phyloP scores from a whole-genome alignment of 2,113 vertebrate species.

The Mesocricetus auratus region DNA sequence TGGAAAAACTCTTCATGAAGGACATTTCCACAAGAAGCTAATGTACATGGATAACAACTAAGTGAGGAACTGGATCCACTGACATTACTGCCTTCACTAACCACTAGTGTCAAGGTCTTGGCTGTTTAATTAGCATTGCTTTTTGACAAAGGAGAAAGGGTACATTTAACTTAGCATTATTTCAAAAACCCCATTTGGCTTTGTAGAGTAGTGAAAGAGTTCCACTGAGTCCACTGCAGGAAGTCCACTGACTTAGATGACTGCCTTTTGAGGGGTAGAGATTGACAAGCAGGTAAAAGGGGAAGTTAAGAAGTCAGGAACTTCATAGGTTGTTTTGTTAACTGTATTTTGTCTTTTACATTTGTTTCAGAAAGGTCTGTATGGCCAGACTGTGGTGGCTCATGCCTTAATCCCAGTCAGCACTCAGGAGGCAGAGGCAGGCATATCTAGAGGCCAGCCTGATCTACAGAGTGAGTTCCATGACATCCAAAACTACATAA shows the following conservation, averaged over 20 bases:
- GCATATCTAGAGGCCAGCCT: background rate
- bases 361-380: background rate
- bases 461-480: background rate
- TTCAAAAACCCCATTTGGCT: background rate
- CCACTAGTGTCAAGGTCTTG: background rate
- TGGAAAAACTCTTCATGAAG: background rate
- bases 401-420: background rate
- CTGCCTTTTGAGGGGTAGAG: background rate
- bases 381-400: background rate
- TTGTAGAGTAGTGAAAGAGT: background rate
- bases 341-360: background rate
- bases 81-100: background rate
- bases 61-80: background rate
- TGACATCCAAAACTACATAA: background rate
- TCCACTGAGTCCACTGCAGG: too few species aligned
- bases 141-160: background rate
- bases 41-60: background rate
- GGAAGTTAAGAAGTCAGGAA: background rate
- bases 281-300: background rate
- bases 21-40: background rate
- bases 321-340: background rate
- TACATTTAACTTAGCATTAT: background rate
- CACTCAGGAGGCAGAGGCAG: background rate
- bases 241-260: background rate
- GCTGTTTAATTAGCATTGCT: background rate